phyloP scores from a whole-genome alignment of 1,140 invertebrate genomes.

The Papilio xuthus region DNA sequence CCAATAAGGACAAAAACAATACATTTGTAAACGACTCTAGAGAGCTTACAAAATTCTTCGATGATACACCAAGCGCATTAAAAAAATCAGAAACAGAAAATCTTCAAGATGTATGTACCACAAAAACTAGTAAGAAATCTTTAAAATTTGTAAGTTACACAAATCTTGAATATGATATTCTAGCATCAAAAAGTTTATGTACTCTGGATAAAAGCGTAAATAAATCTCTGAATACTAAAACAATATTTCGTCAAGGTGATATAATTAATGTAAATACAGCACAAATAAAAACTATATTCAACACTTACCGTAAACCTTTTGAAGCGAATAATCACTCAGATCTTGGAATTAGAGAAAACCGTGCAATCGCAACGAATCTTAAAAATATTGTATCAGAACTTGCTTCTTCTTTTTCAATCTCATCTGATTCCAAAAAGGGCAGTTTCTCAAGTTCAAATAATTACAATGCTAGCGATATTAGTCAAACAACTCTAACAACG shows the following conservation, averaged over 20 bases:
- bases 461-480: slow-evolving; percentile 11
- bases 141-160: slow-evolving; percentile 1
- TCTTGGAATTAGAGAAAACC: slow-evolving; percentile 18
- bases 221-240: not conserved
- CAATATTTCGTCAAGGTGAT: slow-evolving; percentile 26
- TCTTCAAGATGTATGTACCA: not conserved
- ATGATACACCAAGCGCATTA: not conserved
- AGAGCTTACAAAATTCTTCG: not conserved
- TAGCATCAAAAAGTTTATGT: not conserved
- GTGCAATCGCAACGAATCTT: not conserved
- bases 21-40: not conserved
- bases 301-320: slow-evolving; percentile 3
- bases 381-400: slow-evolving; percentile 14
- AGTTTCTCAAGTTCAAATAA: slow-evolving; percentile 30
- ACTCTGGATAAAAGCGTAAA: not conserved
- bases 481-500: slow-evolving; percentile 4
- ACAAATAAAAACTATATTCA: slow-evolving; percentile 30
- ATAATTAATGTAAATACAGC: slow-evolving; percentile 27
- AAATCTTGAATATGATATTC: slow-evolving; percentile 3
- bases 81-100: not conserved
- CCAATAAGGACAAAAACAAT: slow-evolving; percentile 24
- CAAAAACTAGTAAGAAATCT: slow-evolving; percentile 9
- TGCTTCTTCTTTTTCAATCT: not conserved
- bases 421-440: slow-evolving; percentile 2
- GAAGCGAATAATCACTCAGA: not conserved